These are phyloP conservation scores for Pseudonaja textilis DNA, from an alignment of 2,113 vertebrate species.

Conservation along the genomic window DNA sequence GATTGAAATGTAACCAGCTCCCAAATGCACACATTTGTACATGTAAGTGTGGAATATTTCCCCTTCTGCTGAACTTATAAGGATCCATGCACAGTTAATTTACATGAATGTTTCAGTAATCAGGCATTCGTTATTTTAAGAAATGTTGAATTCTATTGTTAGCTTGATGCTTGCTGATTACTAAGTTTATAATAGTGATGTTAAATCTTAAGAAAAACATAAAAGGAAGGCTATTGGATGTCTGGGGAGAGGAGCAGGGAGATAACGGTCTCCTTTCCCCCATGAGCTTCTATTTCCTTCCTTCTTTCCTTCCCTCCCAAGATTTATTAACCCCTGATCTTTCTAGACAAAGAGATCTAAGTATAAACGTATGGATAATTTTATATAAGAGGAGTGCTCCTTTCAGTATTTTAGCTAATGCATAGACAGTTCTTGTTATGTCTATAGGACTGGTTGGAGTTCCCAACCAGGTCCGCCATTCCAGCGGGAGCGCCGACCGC, in stretches of 20 bases:
- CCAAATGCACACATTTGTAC: not conserved
- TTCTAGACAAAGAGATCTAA: not conserved
- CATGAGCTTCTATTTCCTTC: not conserved
- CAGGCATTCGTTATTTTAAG: not conserved
- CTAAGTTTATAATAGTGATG: not conserved
- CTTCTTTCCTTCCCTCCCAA: not conserved
- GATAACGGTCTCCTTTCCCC: not conserved
- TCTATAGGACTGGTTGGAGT: too few species aligned
- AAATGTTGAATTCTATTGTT: not conserved
- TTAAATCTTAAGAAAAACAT: not conserved
- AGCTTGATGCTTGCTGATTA: not conserved
- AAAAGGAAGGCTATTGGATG: not conserved
- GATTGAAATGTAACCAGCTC: not conserved
- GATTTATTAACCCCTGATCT: not conserved
- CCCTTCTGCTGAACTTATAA: not conserved
- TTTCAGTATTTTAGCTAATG: not conserved
- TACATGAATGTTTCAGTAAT: not conserved
- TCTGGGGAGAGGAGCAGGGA: not conserved
- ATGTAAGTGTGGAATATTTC: not conserved
- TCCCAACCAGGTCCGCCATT: too few species aligned
- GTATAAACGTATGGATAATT: not conserved
- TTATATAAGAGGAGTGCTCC: not conserved
- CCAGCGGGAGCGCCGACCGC: too few species aligned
- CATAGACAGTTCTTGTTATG: not conserved
- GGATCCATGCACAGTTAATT: not conserved